phyloP scores from a whole-genome alignment of 1,140 invertebrate species.

The Piezodorus guildinii region DNA sequence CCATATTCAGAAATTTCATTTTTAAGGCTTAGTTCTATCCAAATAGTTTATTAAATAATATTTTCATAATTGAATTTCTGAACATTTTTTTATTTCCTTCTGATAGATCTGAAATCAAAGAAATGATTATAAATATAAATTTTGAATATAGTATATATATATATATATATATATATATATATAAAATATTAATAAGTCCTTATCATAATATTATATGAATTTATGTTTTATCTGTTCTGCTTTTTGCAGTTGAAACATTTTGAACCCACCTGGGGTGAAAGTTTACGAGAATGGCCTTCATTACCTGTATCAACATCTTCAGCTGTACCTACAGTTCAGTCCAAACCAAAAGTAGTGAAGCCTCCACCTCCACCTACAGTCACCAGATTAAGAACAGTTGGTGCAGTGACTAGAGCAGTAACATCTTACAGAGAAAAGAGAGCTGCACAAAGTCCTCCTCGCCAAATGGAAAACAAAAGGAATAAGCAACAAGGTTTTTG shows the following conservation, averaged over 20 bases:
- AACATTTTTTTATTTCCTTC: too few species aligned
- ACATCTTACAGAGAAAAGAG: slow-evolving; percentile 34
- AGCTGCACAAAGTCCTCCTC: background rate
- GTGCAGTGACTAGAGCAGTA: slow-evolving; percentile 48
- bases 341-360: background rate
- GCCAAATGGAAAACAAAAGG: background rate
- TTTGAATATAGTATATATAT: too few species aligned
- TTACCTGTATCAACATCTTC: slow-evolving; percentile 1
- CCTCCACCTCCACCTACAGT: background rate
- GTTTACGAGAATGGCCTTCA: slow-evolving; percentile 34
- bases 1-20: too few species aligned
- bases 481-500: background rate
- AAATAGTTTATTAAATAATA: too few species aligned
- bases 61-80: too few species aligned
- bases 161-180: too few species aligned
- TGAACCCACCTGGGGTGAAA: slow-evolving; percentile 90
- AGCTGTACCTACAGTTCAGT: background rate
- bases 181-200: too few species aligned
- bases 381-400: slow-evolving; percentile 38
- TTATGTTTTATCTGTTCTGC: background rate
- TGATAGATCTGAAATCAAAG: too few species aligned
- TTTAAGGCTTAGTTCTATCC: too few species aligned
- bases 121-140: too few species aligned
- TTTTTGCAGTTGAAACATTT: slow-evolving; percentile 69
- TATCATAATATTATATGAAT: too few species aligned